Percentiles rank a stretch among this genome's conserved stretches.
Evolutionary conservation across 2,888 invertebrate species (phyloP).

Genomic region (Drosophila prolongata): DNA sequence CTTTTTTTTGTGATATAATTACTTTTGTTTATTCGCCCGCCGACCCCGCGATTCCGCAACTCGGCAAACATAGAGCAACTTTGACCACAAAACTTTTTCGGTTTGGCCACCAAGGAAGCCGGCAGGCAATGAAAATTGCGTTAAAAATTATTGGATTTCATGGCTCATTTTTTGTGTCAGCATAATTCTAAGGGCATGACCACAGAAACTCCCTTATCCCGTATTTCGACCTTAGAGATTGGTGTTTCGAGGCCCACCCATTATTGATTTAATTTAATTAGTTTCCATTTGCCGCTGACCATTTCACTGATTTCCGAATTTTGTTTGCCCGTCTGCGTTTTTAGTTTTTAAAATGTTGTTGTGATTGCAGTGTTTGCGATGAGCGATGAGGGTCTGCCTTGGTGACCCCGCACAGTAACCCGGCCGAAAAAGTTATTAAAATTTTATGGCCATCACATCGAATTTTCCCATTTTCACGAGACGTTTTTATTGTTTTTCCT

Average conservation of each 20-base stretch:
- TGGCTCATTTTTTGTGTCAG: conserved; percentile 51
- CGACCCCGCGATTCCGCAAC: not conserved
- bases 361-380: conserved; percentile 61
- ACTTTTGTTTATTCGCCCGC: conserved; percentile 49
- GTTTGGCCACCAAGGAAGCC: conserved; percentile 44
- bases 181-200: conserved; percentile 55
- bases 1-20: conserved; percentile 69
- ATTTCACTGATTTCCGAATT: conserved; percentile 45
- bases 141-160: conserved; percentile 45
- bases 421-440: conserved; percentile 64
- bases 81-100: conserved; percentile 38
- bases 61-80: conserved; percentile 5
- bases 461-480: conserved; percentile 39
- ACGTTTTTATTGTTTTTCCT: conserved; percentile 33
- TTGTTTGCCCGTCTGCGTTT: conserved; percentile 65
- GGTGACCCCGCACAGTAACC: conserved; percentile 54
- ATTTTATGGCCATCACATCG: conserved; percentile 61
- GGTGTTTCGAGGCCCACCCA: conserved; percentile 23
- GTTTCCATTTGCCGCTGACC: conserved; percentile 56
- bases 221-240: conserved; percentile 6
- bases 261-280: conserved; percentile 77
- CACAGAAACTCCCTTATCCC: not conserved
- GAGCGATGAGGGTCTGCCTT: conserved; percentile 49
- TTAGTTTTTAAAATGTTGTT: conserved; percentile 57
- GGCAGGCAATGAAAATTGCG: conserved; percentile 31